Base-by-base conservation (phyloP, 2,797 vertebrate species). In the Pelobates cultripes region DNA sequence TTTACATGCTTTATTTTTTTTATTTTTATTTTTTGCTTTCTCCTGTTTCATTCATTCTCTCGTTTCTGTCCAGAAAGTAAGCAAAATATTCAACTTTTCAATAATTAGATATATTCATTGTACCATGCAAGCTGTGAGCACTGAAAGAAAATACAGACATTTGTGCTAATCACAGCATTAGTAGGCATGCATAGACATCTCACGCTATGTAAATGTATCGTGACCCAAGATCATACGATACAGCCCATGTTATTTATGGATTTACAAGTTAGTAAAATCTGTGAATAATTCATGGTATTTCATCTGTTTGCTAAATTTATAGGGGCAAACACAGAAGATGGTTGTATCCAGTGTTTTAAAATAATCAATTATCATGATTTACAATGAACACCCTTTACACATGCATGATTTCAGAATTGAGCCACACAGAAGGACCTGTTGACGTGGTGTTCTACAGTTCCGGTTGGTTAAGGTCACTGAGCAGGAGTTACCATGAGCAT, bases 231-330 rank as follows among this genome's bases (percentile, higher is more conserved):
- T 75, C 67, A 57, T 57, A 75, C 55, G 13, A 42, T 57, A 57
- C 55, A 12, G 55, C 13, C 55, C 55, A 57, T 44, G 15, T 57
- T 79, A 12, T 72, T 84, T 70, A 55, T 84, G 72, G 17, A 84
- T 64, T 75, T 79, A 75, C 69, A 14, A 44, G 74, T 70, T 47
- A 57, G 68, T 40, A 13, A 61, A 55, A 43, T 41, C 44, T 45
- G 55, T 79, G 77, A 84, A 84, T 84, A 53, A 83, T 84, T 78
- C 66, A 84, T 84, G 60, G n/a, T 13, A 4, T 75, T 14, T 72
- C 82, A 79, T 76, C 66, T 76, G 17, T 3, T 76, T 69, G 44
- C 13, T 57, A 76, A 83, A 79, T 64, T 47, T 28, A 63, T 55
- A 40, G 55, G 63, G 28, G 70, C 43, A 70, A 45, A 43, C 17